phyloP scores from a whole-genome alignment of 23 tunicate species.

The Styela clava region DNA sequence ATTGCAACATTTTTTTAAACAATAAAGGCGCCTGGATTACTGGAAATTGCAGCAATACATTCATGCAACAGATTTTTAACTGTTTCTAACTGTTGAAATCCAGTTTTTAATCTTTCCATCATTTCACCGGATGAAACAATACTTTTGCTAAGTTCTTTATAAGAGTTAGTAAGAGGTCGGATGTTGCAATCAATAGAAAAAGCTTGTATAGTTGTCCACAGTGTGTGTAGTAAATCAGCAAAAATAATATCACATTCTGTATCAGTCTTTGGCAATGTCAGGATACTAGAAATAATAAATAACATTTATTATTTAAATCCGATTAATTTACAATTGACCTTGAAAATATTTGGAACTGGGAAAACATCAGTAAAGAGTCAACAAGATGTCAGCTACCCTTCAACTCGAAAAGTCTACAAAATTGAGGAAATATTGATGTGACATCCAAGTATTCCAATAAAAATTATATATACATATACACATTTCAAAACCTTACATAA shows the following conservation, averaged over 20 bases:
- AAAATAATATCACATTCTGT: not conserved
- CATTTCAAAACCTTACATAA: too few relatives aligned
- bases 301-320: too few relatives aligned
- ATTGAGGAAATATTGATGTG: too few relatives aligned
- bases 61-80: not conserved
- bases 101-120: not conserved
- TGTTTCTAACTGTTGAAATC: not conserved
- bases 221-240: slow-evolving; percentile 37
- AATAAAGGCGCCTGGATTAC: not conserved
- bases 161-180: not conserved
- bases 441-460: too few relatives aligned
- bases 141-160: not conserved
- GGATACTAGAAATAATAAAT: not conserved
- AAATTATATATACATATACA: too few relatives aligned
- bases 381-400: too few relatives aligned
- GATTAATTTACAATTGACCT: too few relatives aligned
- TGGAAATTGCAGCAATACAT: not conserved
- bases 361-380: too few relatives aligned
- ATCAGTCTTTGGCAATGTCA: not conserved
- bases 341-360: too few relatives aligned
- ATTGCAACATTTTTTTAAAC: not conserved
- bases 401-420: too few relatives aligned
- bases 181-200: slow-evolving; percentile 32
- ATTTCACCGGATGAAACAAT: not conserved
- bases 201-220: slow-evolving; percentile 61